These are phyloP conservation scores for Pocillopora meandrina DNA, from an alignment of 92 coral and sea anemone species.

Conservation along the genomic window DNA sequence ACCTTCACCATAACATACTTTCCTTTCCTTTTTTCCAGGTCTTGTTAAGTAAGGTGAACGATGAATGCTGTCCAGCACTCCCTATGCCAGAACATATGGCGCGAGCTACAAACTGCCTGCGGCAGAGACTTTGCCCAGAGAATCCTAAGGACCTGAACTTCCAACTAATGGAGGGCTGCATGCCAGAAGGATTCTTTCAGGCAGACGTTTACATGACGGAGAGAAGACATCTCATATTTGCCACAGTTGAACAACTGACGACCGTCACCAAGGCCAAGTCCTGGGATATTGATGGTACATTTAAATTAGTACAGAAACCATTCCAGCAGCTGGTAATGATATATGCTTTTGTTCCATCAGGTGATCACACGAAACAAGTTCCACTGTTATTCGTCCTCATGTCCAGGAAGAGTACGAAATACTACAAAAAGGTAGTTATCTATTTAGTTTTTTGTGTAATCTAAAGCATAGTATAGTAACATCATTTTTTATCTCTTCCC, in stretches of 20 bases:
- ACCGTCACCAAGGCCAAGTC: background rate
- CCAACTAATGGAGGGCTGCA: constrained; percentile 9
- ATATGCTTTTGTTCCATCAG: constrained; percentile 8
- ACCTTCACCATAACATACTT: too few species aligned
- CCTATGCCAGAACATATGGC: constrained; percentile 19
- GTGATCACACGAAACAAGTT: too few species aligned
- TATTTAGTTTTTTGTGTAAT: too few species aligned
- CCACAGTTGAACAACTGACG: constrained; percentile 36
- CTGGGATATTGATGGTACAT: constrained; percentile 67
- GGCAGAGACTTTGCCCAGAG: constrained; percentile 16
- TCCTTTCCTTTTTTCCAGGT: too few species aligned
- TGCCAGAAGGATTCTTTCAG: constrained; percentile 21
- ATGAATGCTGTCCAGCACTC: background rate
- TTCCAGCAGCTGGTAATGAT: constrained; percentile 51
- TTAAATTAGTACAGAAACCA: constrained; percentile 48
- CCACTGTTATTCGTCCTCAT: too few species aligned
- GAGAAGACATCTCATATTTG: constrained; percentile 49
- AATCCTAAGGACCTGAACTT: constrained; percentile 3
- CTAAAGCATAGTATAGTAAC: too few species aligned
- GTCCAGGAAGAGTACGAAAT: too few species aligned
- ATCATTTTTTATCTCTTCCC: too few species aligned
- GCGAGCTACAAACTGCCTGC: constrained; percentile 17
- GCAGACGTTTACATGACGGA: constrained; percentile 4
- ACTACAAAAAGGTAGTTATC: too few species aligned
- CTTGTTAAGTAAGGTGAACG: too few species aligned